Conservation (phyloP, 2,797 vertebrate genomes). For the Phoxinus dragarum region DNA sequence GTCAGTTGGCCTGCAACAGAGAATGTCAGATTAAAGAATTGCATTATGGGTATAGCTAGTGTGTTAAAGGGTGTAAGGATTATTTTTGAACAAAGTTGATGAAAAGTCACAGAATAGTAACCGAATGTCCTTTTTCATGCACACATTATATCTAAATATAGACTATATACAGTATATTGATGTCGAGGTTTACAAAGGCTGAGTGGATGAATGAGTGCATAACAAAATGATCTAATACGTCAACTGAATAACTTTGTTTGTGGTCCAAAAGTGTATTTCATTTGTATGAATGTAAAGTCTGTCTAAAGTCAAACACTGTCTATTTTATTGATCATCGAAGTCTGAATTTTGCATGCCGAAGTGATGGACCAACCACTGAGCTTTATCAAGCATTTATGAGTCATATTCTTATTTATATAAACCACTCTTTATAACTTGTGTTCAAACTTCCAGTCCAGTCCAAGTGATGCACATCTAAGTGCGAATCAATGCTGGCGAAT, state of each 20-base stretch:
- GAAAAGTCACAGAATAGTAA: slow-evolving; percentile 73
- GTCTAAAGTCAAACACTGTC: slow-evolving; percentile 28
- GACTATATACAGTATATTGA: slow-evolving; percentile 25
- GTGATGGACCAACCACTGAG: slow-evolving; percentile 34
- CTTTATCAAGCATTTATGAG: slow-evolving; percentile 34
- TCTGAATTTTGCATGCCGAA: slow-evolving; percentile 46
- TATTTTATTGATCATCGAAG: slow-evolving; percentile 23
- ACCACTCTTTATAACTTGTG: slow-evolving; percentile 4
- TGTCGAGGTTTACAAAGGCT: slow-evolving; percentile 57
- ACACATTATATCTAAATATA: slow-evolving; percentile 27
- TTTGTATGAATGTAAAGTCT: slow-evolving; percentile 56
- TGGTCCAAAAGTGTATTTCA: slow-evolving; percentile 57
- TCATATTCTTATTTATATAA: slow-evolving; percentile 23
- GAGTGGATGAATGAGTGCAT: slow-evolving; percentile 52
- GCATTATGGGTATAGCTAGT: slow-evolving; percentile 19
- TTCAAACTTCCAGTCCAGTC: background rate
- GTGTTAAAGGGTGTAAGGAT: slow-evolving; percentile 30
- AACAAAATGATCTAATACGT: slow-evolving; percentile 29
- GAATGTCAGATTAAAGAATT: slow-evolving; percentile 19
- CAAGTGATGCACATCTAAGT: slow-evolving; percentile 26
- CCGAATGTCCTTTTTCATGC: slow-evolving; percentile 62
- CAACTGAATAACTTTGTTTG: slow-evolving; percentile 39
- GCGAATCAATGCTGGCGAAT: slow-evolving; percentile 48
- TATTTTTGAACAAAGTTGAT: slow-evolving; percentile 55
- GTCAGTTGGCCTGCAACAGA: slow-evolving; percentile 9